Evolutionary conservation across 1,140 invertebrate species (phyloP).

Genomic region (Heliconius hewitsoni): DNA sequence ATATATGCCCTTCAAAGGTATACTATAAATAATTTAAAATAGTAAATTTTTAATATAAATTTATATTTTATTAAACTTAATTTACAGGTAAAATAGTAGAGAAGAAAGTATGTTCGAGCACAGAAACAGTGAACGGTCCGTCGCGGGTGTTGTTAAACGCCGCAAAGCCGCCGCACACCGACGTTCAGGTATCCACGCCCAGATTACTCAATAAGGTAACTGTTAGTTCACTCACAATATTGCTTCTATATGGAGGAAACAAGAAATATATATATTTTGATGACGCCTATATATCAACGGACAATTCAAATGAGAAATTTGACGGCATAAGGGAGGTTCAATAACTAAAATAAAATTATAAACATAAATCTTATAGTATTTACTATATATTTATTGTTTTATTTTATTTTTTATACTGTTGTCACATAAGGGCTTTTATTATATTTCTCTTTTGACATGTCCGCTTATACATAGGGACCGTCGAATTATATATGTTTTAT

Average conservation of each 20-base stretch:
- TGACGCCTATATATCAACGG: not conserved
- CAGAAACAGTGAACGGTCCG: slow-evolving; percentile 73
- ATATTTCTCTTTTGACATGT: not conserved
- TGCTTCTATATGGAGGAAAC: slow-evolving; percentile 43
- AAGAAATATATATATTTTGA: no score
- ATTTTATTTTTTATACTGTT: no score
- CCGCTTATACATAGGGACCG: not conserved
- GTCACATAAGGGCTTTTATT: no score
- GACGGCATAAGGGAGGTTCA: no score
- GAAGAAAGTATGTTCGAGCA: slow-evolving; percentile 81
- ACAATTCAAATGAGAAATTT: not conserved
- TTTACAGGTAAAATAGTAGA: slow-evolving; percentile 83
- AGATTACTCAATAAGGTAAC: slow-evolving; percentile 81
- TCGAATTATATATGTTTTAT: not conserved
- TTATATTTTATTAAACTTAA: slow-evolving; percentile 16
- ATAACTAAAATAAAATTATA: no score
- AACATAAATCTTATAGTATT: no score
- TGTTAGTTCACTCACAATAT: slow-evolving; percentile 59
- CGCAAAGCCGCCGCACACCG: slow-evolving; percentile 64
- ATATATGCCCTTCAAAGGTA: no score
- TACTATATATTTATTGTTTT: no score
- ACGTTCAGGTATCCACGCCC: slow-evolving; percentile 79
- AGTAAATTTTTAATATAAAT: not conserved
- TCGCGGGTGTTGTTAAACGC: slow-evolving; percentile 62
- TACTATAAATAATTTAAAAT: no score